Evolutionary conservation across 2,888 invertebrate genomes (phyloP).

Genomic region (Trypoxylon attenuatum): DNA sequence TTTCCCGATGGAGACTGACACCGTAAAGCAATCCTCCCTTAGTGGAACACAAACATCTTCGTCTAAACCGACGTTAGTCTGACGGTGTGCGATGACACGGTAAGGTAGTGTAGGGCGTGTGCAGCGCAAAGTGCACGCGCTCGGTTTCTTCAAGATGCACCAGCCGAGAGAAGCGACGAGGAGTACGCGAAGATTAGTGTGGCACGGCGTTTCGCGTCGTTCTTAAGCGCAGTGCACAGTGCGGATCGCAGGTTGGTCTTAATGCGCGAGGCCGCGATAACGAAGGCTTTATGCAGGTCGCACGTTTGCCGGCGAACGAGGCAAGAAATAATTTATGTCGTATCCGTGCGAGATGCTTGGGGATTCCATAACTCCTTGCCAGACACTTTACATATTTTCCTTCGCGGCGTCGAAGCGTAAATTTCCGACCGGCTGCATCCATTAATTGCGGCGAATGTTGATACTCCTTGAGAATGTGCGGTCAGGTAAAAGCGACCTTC

Average conservation of each 20-base stretch:
- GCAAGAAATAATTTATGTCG: constrained; percentile 27
- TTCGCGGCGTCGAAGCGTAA: constrained; percentile 3
- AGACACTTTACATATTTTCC: constrained; percentile 17
- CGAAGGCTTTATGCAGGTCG: constrained; percentile 34
- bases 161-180: constrained; percentile 9
- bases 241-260: constrained; percentile 22
- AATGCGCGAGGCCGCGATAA: constrained; percentile 36
- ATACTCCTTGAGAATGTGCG: not conserved
- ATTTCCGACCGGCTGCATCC: not conserved
- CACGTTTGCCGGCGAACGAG: constrained; percentile 7
- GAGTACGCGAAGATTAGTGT: constrained; percentile 42
- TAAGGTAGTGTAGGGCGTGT: too few relatives aligned
- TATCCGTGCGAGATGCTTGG: constrained; percentile 28
- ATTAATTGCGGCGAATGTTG: constrained; percentile 20
- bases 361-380: constrained; percentile 29
- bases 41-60: too few relatives aligned
- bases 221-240: constrained; percentile 36
- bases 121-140: too few relatives aligned
- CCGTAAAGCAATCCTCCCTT: too few relatives aligned
- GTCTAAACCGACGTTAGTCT: too few relatives aligned
- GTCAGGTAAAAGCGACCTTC: not conserved
- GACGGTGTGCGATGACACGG: too few relatives aligned
- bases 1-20: too few relatives aligned
- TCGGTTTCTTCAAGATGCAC: constrained; percentile 22
- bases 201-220: constrained; percentile 27